Evolutionary conservation across 1,140 invertebrate species (phyloP), one percentile per base, ranked within the genome.

Genomic region (Dendrolimus kikuchii): DNA sequence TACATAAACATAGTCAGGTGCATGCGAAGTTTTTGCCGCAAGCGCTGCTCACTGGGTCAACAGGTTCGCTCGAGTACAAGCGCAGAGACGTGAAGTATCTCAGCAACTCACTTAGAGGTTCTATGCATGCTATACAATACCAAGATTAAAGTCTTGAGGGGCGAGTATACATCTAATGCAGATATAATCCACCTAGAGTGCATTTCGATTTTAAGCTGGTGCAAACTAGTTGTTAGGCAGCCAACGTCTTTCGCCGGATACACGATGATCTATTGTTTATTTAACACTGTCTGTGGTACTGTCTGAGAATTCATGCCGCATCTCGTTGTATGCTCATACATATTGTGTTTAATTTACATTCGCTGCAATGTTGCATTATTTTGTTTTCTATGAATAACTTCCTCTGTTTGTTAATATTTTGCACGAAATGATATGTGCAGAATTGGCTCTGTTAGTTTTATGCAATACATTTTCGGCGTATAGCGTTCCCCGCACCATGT

Each of bases 211-310:
- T 57, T 65, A 51, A 46, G 52, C 23, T 55, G 57, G 49, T 60
- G 61, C 51, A 58, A 46, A 47, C 61, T 74, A 69, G 62, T 80
- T 80, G 72, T 76, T 72, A 84, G 65, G 59, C 78, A 57, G 69
- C 49, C 64, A 58, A 52, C 71, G 77, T 78, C 62, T 62, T 49
- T 55, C 55, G 73, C 71, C 77, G 81, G 78, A 84, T 74, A 70
- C 67, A 50, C 69, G 70, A 74, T 78, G 68, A 76, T 79, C 79
- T 78, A 80, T 82, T 80, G 71, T 80, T 71, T 73, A 65, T 70
- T 67, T 62, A 47, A 58, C 46, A 62, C 60, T 56, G 63, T 71
- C 59, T 75, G 60, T 67, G 57, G 57, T 55, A 55, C 51, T 52
- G 71, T 80, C 77, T 75, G 64, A 70, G 69, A 76, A 77, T 73